These are phyloP conservation scores for Mobula hypostoma DNA, from an alignment of 2,113 vertebrate species.

Conservation along the genomic window DNA sequence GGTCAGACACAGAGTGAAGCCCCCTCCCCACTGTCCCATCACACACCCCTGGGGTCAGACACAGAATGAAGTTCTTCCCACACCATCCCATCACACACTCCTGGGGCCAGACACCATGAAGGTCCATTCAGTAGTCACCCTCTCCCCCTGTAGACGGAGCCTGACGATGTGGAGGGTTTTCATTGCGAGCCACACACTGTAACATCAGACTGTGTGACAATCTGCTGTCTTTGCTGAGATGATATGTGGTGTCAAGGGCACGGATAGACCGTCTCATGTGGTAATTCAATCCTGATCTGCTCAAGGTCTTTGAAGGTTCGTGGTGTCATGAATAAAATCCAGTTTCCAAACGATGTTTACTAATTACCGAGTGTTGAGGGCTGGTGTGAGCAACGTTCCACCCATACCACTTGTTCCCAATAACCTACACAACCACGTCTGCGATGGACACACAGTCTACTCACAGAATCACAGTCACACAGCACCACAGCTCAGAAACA, in stretches of 20 bases:
- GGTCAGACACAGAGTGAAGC: too few relatives aligned
- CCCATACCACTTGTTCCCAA: background rate
- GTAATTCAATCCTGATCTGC: background rate
- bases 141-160: background rate
- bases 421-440: background rate
- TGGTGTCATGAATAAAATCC: background rate
- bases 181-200: background rate
- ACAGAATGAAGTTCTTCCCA: background rate
- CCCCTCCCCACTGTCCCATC: too few relatives aligned
- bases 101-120: background rate
- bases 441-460: too few relatives aligned
- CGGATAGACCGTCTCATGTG: background rate
- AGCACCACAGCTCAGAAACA: too few relatives aligned
- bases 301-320: background rate
- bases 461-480: too few relatives aligned
- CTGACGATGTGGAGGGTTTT: background rate
- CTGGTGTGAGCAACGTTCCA: too few relatives aligned
- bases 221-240: background rate
- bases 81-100: background rate
- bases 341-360: background rate
- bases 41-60: too few relatives aligned
- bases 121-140: background rate
- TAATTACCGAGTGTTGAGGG: background rate
- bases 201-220: background rate
- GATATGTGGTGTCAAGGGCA: background rate